Evolutionary conservation across 2,797 vertebrate genomes (phyloP), one percentile per base, ranked within the genome.

Genomic region (Numenius phaeopus): DNA sequence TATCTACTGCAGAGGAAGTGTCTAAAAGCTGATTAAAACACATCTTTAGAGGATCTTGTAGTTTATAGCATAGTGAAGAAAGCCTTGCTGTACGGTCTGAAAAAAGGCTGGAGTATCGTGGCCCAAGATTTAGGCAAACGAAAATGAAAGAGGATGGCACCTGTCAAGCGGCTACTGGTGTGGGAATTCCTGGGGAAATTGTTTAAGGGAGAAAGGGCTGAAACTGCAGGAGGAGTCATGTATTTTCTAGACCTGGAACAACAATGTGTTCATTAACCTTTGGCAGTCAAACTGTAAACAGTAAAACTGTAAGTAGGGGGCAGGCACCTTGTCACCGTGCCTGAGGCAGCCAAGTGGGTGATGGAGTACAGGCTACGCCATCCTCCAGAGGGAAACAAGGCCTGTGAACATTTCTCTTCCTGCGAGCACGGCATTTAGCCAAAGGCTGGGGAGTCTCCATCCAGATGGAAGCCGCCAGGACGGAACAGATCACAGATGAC

Each of bases 261-360:
- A 72, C 44, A 78, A 37, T 17, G 32, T 93, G 65, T 86, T 95
- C 90, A 91, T 96, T 97, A 93, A 96, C 96, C 90, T 95, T 90
- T 90, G 80, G 57, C 90, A 90, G 80, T 59, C 59, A 89, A 94
- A 92, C 92, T 71, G 80, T 92, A 92, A 93, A 81, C 83, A 93
- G 65, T 88, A 81, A 93, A 93, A 57, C 72, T 64, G 27, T 88
- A 81, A 78, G 80, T 16, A 92, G 61, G 73, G 93, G 83, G 57
- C 90, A 94, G 73, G 37, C 73, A 90, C 83, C 70, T 34, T 93
- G 89, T 89, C 90, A 92, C 73, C 40, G 80, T 49, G 57, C 77
- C 90, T 27, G 44, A 67, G 84, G 84, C 80, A 88, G 65, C 65
- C 70, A 69, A 58, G 49, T 21, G 40, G 90, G 77, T 94, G 90